Conservation (phyloP, 2,797 vertebrate species). For the Astyanax mexicanus region DNA sequence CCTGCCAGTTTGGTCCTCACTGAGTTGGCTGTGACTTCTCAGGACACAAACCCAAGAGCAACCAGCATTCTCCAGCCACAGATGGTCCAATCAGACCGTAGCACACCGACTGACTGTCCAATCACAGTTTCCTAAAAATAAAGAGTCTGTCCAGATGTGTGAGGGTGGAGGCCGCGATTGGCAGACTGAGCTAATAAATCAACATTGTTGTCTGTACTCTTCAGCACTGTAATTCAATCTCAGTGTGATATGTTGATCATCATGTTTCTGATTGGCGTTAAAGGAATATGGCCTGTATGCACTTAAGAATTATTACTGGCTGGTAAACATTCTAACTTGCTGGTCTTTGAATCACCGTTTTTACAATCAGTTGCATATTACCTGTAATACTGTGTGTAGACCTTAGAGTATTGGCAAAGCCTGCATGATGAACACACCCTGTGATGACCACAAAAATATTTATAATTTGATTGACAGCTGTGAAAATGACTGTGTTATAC, state of each 20-base stretch:
- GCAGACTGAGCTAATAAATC: not conserved
- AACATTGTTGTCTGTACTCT: not conserved
- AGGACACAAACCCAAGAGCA: not conserved
- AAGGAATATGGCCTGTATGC: not conserved
- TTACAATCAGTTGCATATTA: constrained; percentile 6
- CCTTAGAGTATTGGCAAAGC: constrained; percentile 10
- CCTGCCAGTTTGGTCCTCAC: constrained; percentile 10
- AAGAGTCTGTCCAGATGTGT: not conserved
- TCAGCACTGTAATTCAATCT: too few relatives aligned
- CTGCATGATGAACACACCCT: constrained; percentile 12
- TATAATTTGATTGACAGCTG: constrained; percentile 6
- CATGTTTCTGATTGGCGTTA: not conserved
- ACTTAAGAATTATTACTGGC: not conserved
- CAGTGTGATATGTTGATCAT: not conserved
- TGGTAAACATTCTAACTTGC: constrained; percentile 7
- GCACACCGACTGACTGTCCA: constrained; percentile 9
- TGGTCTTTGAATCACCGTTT: constrained; percentile 31
- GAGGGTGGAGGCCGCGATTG: not conserved
- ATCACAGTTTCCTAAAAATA: not conserved
- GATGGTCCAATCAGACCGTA: not conserved
- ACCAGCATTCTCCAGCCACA: constrained; percentile 5
- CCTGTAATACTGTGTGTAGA: constrained; percentile 28
- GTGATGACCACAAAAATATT: not conserved
- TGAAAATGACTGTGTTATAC: not conserved
- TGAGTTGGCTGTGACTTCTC: constrained; percentile 14